Conservation (phyloP, 2,888 invertebrate species). For the Cantharis lateralis region DNA sequence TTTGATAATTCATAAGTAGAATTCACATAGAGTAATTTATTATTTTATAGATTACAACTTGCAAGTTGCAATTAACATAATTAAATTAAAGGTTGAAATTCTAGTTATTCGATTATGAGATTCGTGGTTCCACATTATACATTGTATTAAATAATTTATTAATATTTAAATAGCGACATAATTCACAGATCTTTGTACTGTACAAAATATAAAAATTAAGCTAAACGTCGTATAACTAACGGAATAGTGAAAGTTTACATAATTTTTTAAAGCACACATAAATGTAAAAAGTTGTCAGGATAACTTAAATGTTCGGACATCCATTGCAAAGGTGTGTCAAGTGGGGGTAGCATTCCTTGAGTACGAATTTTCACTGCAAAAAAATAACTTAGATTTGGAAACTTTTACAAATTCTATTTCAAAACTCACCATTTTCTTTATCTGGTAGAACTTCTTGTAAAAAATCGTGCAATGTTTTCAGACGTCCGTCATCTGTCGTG, state of each 20-base stretch:
- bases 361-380: constrained; percentile 76
- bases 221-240: not conserved
- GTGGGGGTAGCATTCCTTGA: constrained; percentile 87
- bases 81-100: too few species aligned
- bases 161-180: not conserved
- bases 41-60: too few species aligned
- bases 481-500: constrained; percentile 72
- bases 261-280: constrained; percentile 58
- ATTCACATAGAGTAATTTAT: too few species aligned
- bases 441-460: constrained; percentile 72
- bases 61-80: too few species aligned
- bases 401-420: not conserved
- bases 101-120: not conserved
- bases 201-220: not conserved
- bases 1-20: too few species aligned
- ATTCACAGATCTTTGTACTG: not conserved
- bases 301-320: constrained; percentile 97
- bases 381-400: not conserved
- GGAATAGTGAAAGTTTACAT: not conserved
- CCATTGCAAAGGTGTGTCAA: constrained; percentile 94
- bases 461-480: constrained; percentile 73
- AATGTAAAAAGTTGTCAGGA: constrained; percentile 97
- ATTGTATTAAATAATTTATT: not conserved
- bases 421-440: constrained; percentile 53
- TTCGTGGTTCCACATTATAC: not conserved